Base-by-base conservation (phyloP, 2,888 invertebrate species). In the Steinernema hermaphroditum region DNA sequence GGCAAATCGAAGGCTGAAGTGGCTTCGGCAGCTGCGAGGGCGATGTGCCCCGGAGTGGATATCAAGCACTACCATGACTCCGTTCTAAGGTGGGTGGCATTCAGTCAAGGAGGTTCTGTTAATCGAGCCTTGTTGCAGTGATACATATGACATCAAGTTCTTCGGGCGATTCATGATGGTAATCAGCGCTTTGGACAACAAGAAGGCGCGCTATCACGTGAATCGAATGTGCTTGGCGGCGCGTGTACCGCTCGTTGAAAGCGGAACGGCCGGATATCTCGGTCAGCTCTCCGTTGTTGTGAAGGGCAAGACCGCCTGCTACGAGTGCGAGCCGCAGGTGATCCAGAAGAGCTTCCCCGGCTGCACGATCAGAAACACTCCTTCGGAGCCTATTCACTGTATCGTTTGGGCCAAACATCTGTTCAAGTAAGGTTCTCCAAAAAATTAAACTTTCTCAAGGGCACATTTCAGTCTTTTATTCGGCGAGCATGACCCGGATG, bases 371-470 rank as follows among this genome's bases (percentile, higher is more conserved):
- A 90, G 98, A 24, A 99, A 99, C 87, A 99, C 98, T 0, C 98
- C 98, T 0, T 96, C 96, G 0, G 97, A 98, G 87, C 94, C 94
- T 0, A 96, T 98, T 81, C 98, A 99, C 88, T 99, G 98, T 87
- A 95, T 98, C 80, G 96, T 98, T 24, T 99, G 98, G 98, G 93
- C 96, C 0, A 99, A 99, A 88, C 96, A 96, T 90, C 90, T 98
- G 12, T 99, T 97, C 89, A 96, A 96, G 92, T 93, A 88, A 90
- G 91, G 62, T 14, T 19, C 19, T 29, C 24, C 49, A 19, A 57
- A 75, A 14, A n/a, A n/a, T n/a, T n/a, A n/a, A n/a, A n/a, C n/a
- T n/a, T n/a, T n/a, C n/a, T n/a, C n/a, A n/a, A n/a, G n/a, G n/a
- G n/a, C n/a, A n/a, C n/a, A 44, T 46, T 90, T 19, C 86, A 94